Percentiles rank a stretch among this genome's conserved stretches.
These are phyloP conservation scores for Pelecanus crispus DNA, from an alignment of 2,113 vertebrate species.

Conservation along the genomic window DNA sequence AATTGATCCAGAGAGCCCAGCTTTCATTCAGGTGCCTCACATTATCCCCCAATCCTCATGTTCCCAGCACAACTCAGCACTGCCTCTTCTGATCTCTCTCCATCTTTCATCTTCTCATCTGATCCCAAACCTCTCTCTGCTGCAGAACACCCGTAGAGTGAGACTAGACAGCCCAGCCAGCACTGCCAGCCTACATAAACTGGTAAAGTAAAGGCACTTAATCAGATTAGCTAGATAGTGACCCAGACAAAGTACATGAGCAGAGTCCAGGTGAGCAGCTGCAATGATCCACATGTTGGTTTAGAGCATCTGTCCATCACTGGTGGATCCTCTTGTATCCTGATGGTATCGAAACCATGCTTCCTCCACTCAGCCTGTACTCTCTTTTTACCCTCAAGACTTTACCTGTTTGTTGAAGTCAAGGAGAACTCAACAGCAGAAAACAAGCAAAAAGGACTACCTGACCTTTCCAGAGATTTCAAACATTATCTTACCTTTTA, in stretches of 20 bases:
- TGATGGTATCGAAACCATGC: rapidly evolving
- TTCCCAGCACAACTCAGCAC: not conserved
- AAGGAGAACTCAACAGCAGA: not conserved
- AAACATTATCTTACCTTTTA: not conserved
- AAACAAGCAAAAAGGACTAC: not conserved
- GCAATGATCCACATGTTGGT: not conserved
- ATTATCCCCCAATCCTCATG: not conserved
- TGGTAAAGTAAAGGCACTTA: not conserved
- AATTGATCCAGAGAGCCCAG: not conserved
- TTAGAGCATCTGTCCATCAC: not conserved
- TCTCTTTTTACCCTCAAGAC: not conserved
- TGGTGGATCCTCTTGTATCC: rapidly evolving
- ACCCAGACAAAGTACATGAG: not conserved
- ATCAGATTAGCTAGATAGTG: not conserved
- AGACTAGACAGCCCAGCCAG: not conserved
- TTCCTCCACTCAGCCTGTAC: not conserved
- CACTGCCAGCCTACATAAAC: not conserved
- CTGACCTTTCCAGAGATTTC: not conserved
- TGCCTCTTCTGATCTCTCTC: not conserved
- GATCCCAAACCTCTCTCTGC: not conserved
- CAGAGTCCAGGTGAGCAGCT: not conserved
- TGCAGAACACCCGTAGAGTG: not conserved
- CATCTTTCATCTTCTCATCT: not conserved
- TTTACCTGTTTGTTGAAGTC: not conserved
- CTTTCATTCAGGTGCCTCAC: not conserved